Conservation (phyloP, 2,113 vertebrate genomes). For the Tricholaema leucomelas region DNA sequence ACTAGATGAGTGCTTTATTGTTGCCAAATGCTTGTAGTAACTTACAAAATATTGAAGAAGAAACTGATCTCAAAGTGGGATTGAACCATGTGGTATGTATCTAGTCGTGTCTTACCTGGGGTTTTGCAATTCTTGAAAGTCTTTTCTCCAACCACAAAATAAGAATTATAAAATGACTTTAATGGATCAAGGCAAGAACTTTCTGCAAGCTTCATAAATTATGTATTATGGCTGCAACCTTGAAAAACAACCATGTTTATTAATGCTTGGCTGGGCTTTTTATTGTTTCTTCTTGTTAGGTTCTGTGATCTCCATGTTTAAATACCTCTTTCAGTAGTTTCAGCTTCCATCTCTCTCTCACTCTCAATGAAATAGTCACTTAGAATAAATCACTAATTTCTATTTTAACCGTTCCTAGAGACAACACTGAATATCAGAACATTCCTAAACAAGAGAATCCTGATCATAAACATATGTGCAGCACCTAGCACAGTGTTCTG, state of each 20-base stretch:
- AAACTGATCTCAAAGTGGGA: constrained; percentile 1
- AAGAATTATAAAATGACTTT: constrained; percentile 41
- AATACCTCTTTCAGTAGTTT: constrained; percentile 17
- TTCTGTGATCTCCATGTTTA: constrained; percentile 43
- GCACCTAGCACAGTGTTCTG: background rate
- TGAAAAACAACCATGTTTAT: constrained; percentile 60
- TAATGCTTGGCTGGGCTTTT: constrained; percentile 25
- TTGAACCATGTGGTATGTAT: background rate
- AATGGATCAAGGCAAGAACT: constrained; percentile 47
- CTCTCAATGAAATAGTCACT: background rate
- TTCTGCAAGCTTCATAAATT: constrained; percentile 58
- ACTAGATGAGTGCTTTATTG: background rate
- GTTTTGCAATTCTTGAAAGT: constrained; percentile 4
- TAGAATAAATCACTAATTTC: background rate
- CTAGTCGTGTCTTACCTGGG: background rate
- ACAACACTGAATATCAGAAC: background rate
- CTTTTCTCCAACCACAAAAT: background rate
- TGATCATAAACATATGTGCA: background rate
- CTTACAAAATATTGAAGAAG: constrained; percentile 29
- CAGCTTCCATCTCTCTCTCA: background rate
- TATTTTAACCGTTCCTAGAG: background rate
- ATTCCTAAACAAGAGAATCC: background rate
- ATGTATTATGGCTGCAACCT: constrained; percentile 49
- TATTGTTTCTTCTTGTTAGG: constrained; percentile 47
- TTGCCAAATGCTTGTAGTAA: constrained; percentile 41